phyloP scores from a whole-genome alignment of 2,888 invertebrate genomes.

The Habrosyne pyritoides region DNA sequence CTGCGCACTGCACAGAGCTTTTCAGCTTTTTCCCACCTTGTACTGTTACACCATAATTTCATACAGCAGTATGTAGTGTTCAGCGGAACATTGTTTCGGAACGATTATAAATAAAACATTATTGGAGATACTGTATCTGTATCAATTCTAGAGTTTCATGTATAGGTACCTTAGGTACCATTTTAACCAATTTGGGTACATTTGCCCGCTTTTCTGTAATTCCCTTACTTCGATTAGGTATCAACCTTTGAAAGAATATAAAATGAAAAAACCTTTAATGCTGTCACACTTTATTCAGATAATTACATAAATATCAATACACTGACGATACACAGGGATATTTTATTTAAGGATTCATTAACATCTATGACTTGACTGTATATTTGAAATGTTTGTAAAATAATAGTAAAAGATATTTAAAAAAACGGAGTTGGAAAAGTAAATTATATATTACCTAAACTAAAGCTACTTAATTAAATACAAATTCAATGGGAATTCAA shows the following conservation, averaged over 20 bases:
- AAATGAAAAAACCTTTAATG: constrained; percentile 34
- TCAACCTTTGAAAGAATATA: too few relatives aligned
- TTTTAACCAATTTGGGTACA: too few relatives aligned
- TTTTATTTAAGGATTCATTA: constrained; percentile 24
- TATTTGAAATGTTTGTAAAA: not conserved
- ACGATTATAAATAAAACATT: too few relatives aligned
- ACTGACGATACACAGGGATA: constrained; percentile 28
- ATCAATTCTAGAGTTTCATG: too few relatives aligned
- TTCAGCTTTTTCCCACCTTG: constrained; percentile 6
- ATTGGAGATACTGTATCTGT: too few relatives aligned
- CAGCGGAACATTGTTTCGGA: too few relatives aligned
- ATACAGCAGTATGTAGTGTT: too few relatives aligned
- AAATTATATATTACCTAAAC: not conserved
- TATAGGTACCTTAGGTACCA: too few relatives aligned
- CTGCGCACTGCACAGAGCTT: constrained; percentile 41
- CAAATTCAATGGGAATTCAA: not conserved
- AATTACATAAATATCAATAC: constrained; percentile 46
- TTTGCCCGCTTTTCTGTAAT: too few relatives aligned
- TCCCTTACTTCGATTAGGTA: too few relatives aligned
- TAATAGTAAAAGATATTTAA: too few relatives aligned
- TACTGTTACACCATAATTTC: not conserved
- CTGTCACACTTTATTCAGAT: constrained; percentile 67
- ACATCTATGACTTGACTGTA: constrained; percentile 6
- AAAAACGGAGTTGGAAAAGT: not conserved
- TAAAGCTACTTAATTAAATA: not conserved